phyloP scores from a whole-genome alignment of 2,888 invertebrate species.

The Leucania comma region DNA sequence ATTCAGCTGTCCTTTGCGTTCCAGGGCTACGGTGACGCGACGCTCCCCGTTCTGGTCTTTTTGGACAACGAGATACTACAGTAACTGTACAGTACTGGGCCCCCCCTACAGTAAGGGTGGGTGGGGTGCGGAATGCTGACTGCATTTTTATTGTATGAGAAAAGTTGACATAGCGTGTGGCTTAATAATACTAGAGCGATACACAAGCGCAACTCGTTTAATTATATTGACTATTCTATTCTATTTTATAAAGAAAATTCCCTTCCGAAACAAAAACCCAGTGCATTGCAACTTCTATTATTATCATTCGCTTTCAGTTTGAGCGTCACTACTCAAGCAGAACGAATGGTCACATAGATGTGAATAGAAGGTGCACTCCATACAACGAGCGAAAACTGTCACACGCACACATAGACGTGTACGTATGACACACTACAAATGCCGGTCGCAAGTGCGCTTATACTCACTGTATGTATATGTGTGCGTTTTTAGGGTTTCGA shows the following conservation, averaged over 20 bases:
- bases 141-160: no score
- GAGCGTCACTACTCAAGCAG: constrained; percentile 37
- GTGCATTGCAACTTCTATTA: constrained; percentile 45
- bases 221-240: background rate
- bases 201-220: no score
- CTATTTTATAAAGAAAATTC: constrained; percentile 15
- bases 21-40: no score
- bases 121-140: no score
- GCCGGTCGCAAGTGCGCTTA: background rate
- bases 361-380: background rate
- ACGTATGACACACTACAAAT: background rate
- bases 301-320: constrained; percentile 26
- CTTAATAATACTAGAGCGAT: no score
- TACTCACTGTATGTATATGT: background rate
- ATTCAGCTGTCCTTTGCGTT: no score
- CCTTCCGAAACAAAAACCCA: constrained; percentile 21
- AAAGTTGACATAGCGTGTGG: no score
- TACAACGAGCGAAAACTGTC: background rate
- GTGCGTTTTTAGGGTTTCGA: no score
- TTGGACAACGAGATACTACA: no score
- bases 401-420: background rate
- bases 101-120: no score
- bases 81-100: no score
- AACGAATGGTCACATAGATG: constrained; percentile 7
- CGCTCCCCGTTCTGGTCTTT: no score